phyloP scores from a whole-genome alignment of 2,113 vertebrate species.

The Blennius ocellaris region DNA sequence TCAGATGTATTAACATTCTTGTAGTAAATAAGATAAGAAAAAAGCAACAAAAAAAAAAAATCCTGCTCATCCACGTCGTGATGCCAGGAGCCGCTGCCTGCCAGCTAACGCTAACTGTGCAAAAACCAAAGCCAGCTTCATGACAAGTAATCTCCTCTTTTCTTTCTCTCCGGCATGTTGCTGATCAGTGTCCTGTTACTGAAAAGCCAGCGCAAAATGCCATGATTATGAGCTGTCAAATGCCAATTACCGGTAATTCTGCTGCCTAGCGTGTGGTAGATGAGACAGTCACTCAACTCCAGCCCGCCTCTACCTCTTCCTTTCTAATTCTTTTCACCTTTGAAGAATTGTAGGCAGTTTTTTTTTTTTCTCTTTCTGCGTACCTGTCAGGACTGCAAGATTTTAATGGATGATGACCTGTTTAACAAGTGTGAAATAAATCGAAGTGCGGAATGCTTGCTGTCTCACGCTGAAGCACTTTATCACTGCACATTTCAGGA shows the following conservation, averaged over 20 bases:
- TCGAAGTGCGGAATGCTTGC: conserved; percentile 5
- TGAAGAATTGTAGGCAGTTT: conserved; percentile 13
- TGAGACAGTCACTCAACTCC: conserved; percentile 40
- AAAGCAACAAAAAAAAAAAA: conserved; percentile 2
- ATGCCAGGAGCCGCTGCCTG: conserved; percentile 22
- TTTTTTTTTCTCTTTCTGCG: neutral
- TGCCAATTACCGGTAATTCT: conserved; percentile 62
- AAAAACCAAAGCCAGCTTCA: conserved; percentile 11
- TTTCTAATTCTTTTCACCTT: conserved; percentile 7
- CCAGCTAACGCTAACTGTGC: conserved; percentile 7
- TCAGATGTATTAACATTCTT: conserved; percentile 25
- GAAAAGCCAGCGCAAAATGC: conserved; percentile 49
- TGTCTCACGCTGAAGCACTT: neutral
- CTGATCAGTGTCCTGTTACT: conserved; percentile 59
- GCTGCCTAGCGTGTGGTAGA: conserved; percentile 33
- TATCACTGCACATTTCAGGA: neutral
- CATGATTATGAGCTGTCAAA: conserved; percentile 67
- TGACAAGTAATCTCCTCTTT: conserved; percentile 43
- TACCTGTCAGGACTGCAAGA: conserved; percentile 7
- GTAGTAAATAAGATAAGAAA: neutral
- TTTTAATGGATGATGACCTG: conserved; percentile 31
- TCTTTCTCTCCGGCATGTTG: conserved; percentile 16
- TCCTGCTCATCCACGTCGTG: conserved; percentile 1
- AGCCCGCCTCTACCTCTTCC: conserved; percentile 5
- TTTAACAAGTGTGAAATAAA: conserved; percentile 6